Conservation (phyloP, 2,888 invertebrate species). For the Meloe dianella region DNA sequence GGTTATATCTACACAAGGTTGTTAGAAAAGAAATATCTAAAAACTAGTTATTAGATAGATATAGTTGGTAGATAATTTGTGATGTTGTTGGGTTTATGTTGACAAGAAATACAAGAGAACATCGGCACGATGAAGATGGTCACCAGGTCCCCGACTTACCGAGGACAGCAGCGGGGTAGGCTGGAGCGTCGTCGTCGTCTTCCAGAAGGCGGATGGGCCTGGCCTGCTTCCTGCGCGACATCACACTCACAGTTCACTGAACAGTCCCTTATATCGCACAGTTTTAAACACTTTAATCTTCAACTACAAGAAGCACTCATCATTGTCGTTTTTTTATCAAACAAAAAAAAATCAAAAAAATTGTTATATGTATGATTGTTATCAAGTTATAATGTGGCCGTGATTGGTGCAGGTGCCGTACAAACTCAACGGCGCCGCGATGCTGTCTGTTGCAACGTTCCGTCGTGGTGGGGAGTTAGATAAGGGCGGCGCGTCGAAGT, state of each 20-base stretch:
- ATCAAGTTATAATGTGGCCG: conserved; percentile 46
- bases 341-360: neutral
- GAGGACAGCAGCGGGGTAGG: conserved; percentile 40
- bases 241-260: conserved; percentile 53
- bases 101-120: neutral
- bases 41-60: neutral
- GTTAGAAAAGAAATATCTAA: neutral
- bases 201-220: conserved; percentile 63
- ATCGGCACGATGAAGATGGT: conserved; percentile 25
- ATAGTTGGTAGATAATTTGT: neutral
- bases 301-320: conserved; percentile 42
- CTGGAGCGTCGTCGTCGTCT: conserved; percentile 58
- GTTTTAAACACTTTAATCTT: conserved; percentile 35
- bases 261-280: conserved; percentile 36
- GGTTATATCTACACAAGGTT: neutral
- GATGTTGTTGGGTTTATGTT: neutral
- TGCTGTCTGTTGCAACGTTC: conserved; percentile 58
- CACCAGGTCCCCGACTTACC: conserved; percentile 37
- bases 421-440: conserved; percentile 59
- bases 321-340: conserved; percentile 19
- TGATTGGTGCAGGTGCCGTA: conserved; percentile 56
- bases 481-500: conserved; percentile 58
- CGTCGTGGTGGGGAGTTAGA: conserved; percentile 55
- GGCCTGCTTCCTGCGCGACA: conserved; percentile 65
- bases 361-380: conserved; percentile 14